phyloP scores from a whole-genome alignment of 2,888 invertebrate genomes.

The Sialis fuliginosa region DNA sequence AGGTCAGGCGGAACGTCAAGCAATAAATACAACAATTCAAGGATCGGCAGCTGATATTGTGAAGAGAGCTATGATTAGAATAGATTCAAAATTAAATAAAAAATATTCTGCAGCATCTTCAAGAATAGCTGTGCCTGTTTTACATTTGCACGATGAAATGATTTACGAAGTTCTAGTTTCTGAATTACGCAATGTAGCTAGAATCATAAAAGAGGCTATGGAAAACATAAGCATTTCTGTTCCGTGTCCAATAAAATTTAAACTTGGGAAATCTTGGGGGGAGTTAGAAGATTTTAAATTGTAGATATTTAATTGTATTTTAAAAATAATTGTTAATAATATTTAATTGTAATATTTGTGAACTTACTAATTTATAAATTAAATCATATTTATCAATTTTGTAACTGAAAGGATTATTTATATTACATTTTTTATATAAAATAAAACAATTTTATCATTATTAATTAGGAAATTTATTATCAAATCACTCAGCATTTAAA shows the following conservation, averaged over 20 bases:
- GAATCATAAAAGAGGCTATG: conserved; percentile 59
- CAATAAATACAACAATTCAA: conserved; percentile 88
- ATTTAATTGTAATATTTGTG: too few species aligned
- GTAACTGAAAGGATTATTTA: too few species aligned
- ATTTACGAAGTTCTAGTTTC: conserved; percentile 67
- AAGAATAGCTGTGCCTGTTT: conserved; percentile 25
- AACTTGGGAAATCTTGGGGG: conserved; percentile 71
- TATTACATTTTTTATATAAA: too few species aligned
- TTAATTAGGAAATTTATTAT: too few species aligned
- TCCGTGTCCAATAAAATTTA: conserved; percentile 76
- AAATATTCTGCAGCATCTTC: conserved; percentile 5
- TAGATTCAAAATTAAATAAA: conserved; percentile 37
- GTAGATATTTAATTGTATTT: conserved; percentile 1
- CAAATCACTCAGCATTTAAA: too few species aligned
- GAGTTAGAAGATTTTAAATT: conserved; percentile 22
- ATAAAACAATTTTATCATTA: too few species aligned
- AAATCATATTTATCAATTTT: too few species aligned
- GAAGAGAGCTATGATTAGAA: conserved; percentile 72
- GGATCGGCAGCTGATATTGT: conserved; percentile 94
- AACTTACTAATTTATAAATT: too few species aligned
- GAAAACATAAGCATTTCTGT: conserved; percentile 59
- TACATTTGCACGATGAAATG: conserved; percentile 93
- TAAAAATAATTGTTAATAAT: too few species aligned
- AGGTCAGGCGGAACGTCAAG: conserved; percentile 87
- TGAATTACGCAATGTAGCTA: conserved; percentile 35